A percentile compares a stretch with the other conserved stretches of the same genome.
Conservation (phyloP, 2,113 vertebrate species). For the Amblyopsis rosae region DNA sequence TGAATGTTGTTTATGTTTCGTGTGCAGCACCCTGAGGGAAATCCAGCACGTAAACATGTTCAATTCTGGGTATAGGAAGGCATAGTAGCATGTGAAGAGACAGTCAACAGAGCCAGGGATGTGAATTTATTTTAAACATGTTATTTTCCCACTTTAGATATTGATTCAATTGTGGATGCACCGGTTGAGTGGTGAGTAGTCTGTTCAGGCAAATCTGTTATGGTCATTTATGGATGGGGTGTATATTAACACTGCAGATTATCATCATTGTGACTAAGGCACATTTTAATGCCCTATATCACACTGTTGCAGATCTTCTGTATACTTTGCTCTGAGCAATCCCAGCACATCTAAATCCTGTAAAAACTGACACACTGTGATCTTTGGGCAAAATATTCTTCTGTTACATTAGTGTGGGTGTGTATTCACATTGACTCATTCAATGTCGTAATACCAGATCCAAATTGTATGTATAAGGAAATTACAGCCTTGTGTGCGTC, state of each 20-base stretch:
- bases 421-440: not conserved
- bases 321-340: not conserved
- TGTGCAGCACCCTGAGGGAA: conserved; percentile 22
- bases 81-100: not conserved
- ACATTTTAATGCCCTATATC: conserved; percentile 25
- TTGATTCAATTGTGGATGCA: not conserved
- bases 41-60: conserved; percentile 9
- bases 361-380: not conserved
- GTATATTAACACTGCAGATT: conserved; percentile 6
- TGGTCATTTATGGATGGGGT: conserved; percentile 1
- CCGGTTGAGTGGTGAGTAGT: conserved; percentile 5
- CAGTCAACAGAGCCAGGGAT: conserved; percentile 22
- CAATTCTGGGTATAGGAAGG: conserved; percentile 2
- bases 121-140: conserved; percentile 11
- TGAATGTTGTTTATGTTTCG: not conserved
- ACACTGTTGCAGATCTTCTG: conserved; percentile 17
- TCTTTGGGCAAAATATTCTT: not conserved
- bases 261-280: conserved; percentile 8
- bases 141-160: not conserved
- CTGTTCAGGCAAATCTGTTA: conserved; percentile 7
- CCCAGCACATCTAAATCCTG: not conserved
- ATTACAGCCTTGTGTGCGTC: not conserved
- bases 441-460: not conserved
- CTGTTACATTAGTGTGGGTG: not conserved
- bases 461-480: not conserved